Base-by-base conservation (phyloP, 1,140 invertebrate species). In the Drosophila pandora region DNA sequence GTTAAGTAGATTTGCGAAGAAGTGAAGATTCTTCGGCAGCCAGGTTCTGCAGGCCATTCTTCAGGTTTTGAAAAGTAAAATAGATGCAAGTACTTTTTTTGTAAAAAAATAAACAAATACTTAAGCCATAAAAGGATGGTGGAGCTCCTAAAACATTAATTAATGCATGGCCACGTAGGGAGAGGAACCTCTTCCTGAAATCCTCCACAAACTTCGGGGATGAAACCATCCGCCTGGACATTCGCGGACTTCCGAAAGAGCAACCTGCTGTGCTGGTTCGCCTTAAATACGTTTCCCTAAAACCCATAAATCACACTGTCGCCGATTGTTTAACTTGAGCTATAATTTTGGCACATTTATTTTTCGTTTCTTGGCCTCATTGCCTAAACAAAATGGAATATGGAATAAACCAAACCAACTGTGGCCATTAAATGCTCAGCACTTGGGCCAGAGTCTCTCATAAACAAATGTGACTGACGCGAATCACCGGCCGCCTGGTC, bases 81-180 rank as follows among this genome's bases (percentile, higher is more conserved):
- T 28, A 6, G 25, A 28, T 28, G 3, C 1, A 28, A 5, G 5
- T 8, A 5, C 21, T 3, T 5, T 4, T 23, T 34, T 25, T 12
- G 3, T 65, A 45, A 53, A 28, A 45, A 53, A 21, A 25, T 53
- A 39, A 22, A 41, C 41, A 56, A 56, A 48, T 56, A 69, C 63
- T 55, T 68, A 67, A 70, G 69, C 64, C 67, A 71, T 72, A 70
- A 73, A 74, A 73, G 30, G 39, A 9, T 23, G 52, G 12, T 10
- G n/a, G 41, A 32, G 43, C 52, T 23, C 64, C 54, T 12, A 25
- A 71, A 79, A 70, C 63, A 28, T 28, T 28, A 28, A 28, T 85
- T 80, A 85, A 83, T 83, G 76, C 76, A 56, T 9, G 41, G 21
- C 34, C 80, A 85, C 73, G 77, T 6, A 25, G 17, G 34, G 53